Evolutionary conservation across 2,113 vertebrate genomes (phyloP), one percentile per base, ranked within the genome.

Genomic region (Chaetura pelagica): DNA sequence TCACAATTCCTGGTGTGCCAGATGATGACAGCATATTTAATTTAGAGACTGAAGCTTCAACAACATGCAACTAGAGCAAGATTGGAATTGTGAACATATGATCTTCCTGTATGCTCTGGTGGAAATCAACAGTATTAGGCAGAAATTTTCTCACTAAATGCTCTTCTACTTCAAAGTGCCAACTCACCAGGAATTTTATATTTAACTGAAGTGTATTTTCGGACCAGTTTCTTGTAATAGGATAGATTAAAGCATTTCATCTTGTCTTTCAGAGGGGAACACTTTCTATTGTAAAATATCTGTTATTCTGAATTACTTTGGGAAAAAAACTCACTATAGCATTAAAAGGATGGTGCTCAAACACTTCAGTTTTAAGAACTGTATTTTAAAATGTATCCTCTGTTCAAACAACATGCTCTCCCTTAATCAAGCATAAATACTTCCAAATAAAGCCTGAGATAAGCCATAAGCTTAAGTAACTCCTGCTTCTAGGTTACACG

Each of bases 331-430:
- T 71, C 11, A 42, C 12, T 7, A 9, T 6, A 38, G 7, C 19
- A 23, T 61, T 58, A 66, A 75, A 34, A 34, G 15, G 55, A 24
- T 34, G 20, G 46, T 71, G 34, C 23, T 40, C 46, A 54, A 79
- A 55, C 1, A 3, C 59, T 84, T 69, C 23, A 34, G n/a, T 40
- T 51, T 61, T 29, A 66, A 87, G 55, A 83, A 59, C 23, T 71
- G 0, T 8, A 44, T 71, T 66, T 71, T 67, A 66, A 71, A 18
- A 32, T 10, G 9, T 32, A 66, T 17, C 23, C 51, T 66, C 40
- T 1, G 0, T 80, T 80, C 83, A 64, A 27, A 44, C 51, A 58
- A 90, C 40, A n/a, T 0, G 0, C 2, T 67, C 7, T 35, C 54
- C 54, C 64, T 91, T 77, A 72, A 42, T 15, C 9, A 57, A 38